These are phyloP conservation scores for Andrena marginata DNA, from an alignment of 2,888 invertebrate species.

Conservation along the genomic window DNA sequence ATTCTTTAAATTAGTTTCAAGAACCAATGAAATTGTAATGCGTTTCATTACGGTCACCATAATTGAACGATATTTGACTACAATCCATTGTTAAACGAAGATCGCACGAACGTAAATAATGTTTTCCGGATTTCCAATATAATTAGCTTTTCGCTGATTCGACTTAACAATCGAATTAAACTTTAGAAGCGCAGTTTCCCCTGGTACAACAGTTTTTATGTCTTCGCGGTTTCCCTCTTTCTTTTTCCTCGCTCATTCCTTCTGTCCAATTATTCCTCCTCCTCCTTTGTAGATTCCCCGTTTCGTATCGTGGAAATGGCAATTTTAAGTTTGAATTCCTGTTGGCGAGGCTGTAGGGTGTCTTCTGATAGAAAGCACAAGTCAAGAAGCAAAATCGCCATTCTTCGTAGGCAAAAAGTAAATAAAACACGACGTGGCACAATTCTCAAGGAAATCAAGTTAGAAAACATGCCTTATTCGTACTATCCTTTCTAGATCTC, in stretches of 20 bases:
- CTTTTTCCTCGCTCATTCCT: neutral
- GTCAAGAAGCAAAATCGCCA: neutral
- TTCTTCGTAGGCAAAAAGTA: neutral
- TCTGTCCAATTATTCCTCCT: slow-evolving; percentile 30
- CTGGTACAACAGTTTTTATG: slow-evolving; percentile 39
- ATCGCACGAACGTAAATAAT: neutral
- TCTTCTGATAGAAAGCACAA: neutral
- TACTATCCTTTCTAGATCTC: too few relatives aligned
- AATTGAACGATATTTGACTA: too few relatives aligned
- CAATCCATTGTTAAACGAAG: neutral
- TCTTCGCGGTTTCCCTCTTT: slow-evolving; percentile 11
- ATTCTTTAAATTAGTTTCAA: too few relatives aligned
- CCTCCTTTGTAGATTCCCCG: slow-evolving; percentile 33
- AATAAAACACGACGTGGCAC: too few relatives aligned
- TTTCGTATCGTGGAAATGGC: slow-evolving; percentile 35
- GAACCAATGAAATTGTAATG: neutral
- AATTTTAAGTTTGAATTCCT: slow-evolving; percentile 64
- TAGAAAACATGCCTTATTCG: too few relatives aligned
- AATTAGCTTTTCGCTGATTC: slow-evolving; percentile 48
- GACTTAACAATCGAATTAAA: slow-evolving; percentile 34
- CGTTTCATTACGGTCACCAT: too few relatives aligned
- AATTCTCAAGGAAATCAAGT: too few relatives aligned
- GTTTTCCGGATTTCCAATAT: neutral
- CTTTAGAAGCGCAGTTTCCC: slow-evolving; percentile 42
- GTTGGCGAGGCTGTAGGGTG: neutral